A percentile compares a stretch with the other conserved stretches of the same genome.
These are phyloP conservation scores for Chelidonichthys spinosus DNA, from an alignment of 2,797 vertebrate species.

Conservation along the genomic window DNA sequence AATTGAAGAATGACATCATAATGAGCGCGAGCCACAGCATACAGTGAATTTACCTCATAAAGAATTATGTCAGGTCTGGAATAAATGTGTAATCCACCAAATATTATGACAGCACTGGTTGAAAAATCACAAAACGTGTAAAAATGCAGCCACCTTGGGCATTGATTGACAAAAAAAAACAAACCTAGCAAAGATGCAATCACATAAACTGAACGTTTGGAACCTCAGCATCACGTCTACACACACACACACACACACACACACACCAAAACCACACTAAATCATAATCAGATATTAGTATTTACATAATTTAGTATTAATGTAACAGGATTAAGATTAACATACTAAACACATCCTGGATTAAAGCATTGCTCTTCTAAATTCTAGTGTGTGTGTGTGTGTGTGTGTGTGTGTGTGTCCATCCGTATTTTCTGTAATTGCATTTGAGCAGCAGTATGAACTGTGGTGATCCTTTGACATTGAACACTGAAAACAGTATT, in stretches of 20 bases:
- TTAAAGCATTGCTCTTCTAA: slow-evolving; percentile 40
- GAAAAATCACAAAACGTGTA: not conserved
- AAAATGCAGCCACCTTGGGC: not conserved
- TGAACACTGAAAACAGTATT: not conserved
- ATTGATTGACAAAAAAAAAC: not conserved
- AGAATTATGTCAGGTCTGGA: not conserved
- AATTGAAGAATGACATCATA: not conserved
- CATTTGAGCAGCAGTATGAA: slow-evolving; percentile 5
- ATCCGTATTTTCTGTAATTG: not conserved
- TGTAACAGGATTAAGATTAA: slow-evolving; percentile 76
- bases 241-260: slow-evolving; percentile 12
- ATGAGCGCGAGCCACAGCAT: not conserved
- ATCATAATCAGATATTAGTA: slow-evolving; percentile 61
- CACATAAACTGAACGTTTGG: slow-evolving; percentile 10
- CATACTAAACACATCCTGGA: slow-evolving; percentile 56
- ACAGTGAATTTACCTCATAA: not conserved
- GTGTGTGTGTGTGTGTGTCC: slow-evolving; percentile 2
- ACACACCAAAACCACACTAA: slow-evolving; percentile 9
- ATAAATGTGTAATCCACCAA: not conserved
- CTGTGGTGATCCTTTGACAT: slow-evolving; percentile 21
- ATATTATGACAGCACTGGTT: not conserved
- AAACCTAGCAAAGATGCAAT: slow-evolving; percentile 3
- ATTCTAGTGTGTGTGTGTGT: slow-evolving; percentile 16
- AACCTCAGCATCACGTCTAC: not conserved
- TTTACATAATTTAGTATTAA: slow-evolving; percentile 76